phyloP scores from a whole-genome alignment of 2,888 invertebrate genomes.

The Tenodera sinensis region DNA sequence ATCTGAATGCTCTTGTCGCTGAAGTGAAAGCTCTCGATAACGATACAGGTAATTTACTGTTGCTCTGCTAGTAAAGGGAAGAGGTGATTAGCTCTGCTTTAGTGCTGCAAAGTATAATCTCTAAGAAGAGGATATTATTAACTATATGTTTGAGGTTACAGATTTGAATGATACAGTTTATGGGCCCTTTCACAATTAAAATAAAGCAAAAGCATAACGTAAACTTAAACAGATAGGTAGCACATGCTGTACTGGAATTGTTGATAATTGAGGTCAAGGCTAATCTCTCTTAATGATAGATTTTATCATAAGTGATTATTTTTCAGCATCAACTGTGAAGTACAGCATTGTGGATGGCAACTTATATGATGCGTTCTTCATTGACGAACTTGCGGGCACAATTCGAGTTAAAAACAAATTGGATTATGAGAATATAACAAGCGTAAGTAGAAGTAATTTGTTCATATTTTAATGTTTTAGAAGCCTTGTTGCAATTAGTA shows the following conservation, averaged over 20 bases:
- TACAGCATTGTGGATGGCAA: slow-evolving; percentile 89
- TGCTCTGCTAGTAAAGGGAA: not conserved
- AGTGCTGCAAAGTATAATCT: too few relatives aligned
- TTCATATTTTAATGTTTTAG: not conserved
- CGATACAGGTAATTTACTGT: slow-evolving; percentile 61
- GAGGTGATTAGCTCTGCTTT: too few relatives aligned
- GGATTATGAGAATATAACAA: slow-evolving; percentile 80
- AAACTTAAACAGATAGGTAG: too few relatives aligned
- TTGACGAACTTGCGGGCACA: slow-evolving; percentile 80
- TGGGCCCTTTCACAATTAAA: too few relatives aligned
- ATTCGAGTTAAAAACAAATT: slow-evolving; percentile 73
- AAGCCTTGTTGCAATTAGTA: too few relatives aligned
- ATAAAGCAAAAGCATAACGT: too few relatives aligned
- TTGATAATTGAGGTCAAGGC: too few relatives aligned
- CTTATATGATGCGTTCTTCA: slow-evolving; percentile 78
- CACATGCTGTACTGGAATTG: too few relatives aligned
- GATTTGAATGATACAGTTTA: too few relatives aligned
- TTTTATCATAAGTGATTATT: not conserved
- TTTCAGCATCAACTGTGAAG: slow-evolving; percentile 61
- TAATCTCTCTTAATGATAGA: too few relatives aligned
- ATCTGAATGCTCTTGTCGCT: slow-evolving; percentile 76
- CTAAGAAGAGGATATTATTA: too few relatives aligned
- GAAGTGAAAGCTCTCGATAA: slow-evolving; percentile 85
- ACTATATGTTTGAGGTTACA: too few relatives aligned
- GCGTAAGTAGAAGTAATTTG: slow-evolving; percentile 36